Evolutionary conservation across 2,797 vertebrate species (phyloP).

Genomic region (Sphenopsis melanotis): DNA sequence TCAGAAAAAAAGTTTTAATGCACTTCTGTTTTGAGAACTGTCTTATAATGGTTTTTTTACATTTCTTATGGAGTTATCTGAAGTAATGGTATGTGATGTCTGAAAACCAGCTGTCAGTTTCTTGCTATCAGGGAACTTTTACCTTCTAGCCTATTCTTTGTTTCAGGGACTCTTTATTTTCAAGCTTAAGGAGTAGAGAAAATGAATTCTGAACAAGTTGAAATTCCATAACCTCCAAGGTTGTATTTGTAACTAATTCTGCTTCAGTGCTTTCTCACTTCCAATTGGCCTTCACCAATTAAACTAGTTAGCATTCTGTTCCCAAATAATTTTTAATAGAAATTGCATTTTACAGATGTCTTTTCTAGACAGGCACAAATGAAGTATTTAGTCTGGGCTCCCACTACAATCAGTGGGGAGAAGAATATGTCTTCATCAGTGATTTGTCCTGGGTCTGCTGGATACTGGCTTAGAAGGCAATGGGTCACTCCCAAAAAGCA

Average conservation of each 20-base stretch:
- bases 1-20: background rate
- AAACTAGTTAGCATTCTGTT: background rate
- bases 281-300: background rate
- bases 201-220: background rate
- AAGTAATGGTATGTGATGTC: background rate
- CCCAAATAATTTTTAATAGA: background rate
- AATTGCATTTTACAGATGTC: background rate
- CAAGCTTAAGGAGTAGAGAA: background rate
- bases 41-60: background rate
- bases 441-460: background rate
- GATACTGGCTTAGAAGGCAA: background rate
- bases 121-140: background rate
- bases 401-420: background rate
- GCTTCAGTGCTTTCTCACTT: background rate
- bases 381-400: background rate
- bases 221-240: background rate
- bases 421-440: background rate
- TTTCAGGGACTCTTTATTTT: background rate
- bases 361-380: background rate
- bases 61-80: background rate
- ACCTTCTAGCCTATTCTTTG: background rate
- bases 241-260: background rate
- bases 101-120: background rate
- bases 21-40: background rate
- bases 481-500: background rate